Base-by-base conservation (phyloP, 2,888 invertebrate genomes). In the Capitulum mitella region DNA sequence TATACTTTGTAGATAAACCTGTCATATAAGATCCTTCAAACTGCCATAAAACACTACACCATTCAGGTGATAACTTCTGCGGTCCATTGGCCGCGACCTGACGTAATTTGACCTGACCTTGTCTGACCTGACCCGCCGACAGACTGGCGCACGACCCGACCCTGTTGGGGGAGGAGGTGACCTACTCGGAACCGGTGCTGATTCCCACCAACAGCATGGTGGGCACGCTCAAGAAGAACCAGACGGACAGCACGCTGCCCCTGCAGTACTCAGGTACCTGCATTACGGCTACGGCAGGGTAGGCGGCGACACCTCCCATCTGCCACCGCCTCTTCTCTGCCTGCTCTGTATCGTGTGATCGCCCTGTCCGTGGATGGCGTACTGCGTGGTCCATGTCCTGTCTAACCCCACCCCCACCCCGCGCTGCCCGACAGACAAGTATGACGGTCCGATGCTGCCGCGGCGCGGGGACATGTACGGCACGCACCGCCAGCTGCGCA, bases 111-210 rank as follows among this genome's bases (percentile, higher is more conserved):
- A 46, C 14, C 46, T 78, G 43, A 51, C 37, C 32, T 3, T 32
- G 61, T 61, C 32, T 70, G 34, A n/a, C 29, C 58, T 58, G n/a
- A 29, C 58, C 29, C 58, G 5, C 29, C 26, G 70, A 2, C 48
- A 76, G 76, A 46, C 76, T 76, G 46, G 76, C 76, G 29, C 76
- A 46, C 8, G 76, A 76, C 29, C 76, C 43, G 29, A 76, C n/a
- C 29, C 48, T 76, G 43, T 78, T 82, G 75, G 80, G 79, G 34
- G 82, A 82, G 75, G 82, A 82, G 77, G 81, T 82, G 54, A 82
- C 82, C 6, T 82, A 82, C 77, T 80, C 82, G 48, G 82, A 82
- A 75, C 82, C 82, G 3, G 82, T 82, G n/a, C 74, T 82, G 75
- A 81, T 82, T 22, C 81, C 76, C 76, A 76, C 76, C 76, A 76